Conservation (phyloP, 2,113 vertebrate genomes). For the Sardina pilchardus region DNA sequence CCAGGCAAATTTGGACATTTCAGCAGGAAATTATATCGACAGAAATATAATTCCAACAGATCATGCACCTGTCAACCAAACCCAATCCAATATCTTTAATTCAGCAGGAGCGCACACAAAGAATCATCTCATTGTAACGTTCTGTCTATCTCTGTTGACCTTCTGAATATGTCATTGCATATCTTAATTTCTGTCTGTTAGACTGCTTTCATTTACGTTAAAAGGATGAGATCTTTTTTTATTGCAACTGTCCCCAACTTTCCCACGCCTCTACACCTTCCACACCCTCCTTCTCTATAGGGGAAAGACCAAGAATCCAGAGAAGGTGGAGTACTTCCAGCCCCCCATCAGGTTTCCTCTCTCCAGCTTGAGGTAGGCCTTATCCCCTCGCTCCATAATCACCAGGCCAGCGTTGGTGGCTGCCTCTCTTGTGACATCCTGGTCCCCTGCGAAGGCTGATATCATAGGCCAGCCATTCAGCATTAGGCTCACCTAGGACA, state of each 20-base stretch:
- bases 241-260: conserved; percentile 3
- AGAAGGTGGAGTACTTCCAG: conserved; percentile 90
- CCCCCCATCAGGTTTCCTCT: conserved; percentile 85
- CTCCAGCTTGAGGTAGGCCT: conserved; percentile 83
- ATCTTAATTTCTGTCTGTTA: not conserved
- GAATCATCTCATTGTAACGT: not conserved
- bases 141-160: not conserved
- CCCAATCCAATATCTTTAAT: not conserved
- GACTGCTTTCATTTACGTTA: not conserved
- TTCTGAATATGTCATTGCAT: not conserved
- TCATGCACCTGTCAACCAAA: not conserved
- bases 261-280: not conserved
- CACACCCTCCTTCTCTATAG: conserved; percentile 61
- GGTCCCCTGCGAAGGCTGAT: conserved; percentile 85
- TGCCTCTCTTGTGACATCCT: conserved; percentile 85
- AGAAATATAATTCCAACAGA: not conserved
- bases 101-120: not conserved
- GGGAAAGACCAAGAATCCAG: conserved; percentile 85
- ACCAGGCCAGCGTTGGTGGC: conserved; percentile 84
- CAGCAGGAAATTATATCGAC: not conserved
- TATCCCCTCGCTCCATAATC: conserved; percentile 85
- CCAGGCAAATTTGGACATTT: not conserved
- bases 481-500: conserved; percentile 81
- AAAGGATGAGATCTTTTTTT: not conserved
- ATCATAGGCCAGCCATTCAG: conserved; percentile 85